Base-by-base conservation (phyloP, 53 echinoderm and acorn worm genomes). In the Glandiceps talaboti region DNA sequence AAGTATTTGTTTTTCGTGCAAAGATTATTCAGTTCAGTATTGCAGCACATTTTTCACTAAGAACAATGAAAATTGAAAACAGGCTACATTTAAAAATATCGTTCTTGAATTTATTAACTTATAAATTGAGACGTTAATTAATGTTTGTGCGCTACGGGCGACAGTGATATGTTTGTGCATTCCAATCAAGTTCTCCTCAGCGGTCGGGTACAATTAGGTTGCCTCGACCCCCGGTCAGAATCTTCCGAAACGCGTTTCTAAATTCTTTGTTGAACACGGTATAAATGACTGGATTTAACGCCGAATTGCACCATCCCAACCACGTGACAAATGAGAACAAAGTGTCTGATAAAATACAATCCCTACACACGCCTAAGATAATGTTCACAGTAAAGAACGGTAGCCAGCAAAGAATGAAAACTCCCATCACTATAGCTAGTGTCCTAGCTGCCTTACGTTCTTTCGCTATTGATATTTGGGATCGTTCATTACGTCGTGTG, bases 301-400 rank as follows among this genome's bases (percentile, higher is more conserved):
- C 91, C n/a, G 93, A 94, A 79, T 99, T 99, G 75, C 86, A 89
- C 99, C 99, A 99, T 0, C 99, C 99, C 29, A 99, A 82, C 99
- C 99, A 99, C 28, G 93, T 91, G 29, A 99, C 99, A 27, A 87
- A 81, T 29, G 94, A 88, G 73, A 89, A 92, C 79, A 88, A 82
- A 27, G 81, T 78, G 74, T 90, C 88, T 76, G 93, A 83, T 76
- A 99, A 84, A 29, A 85, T 77, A 45, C 91, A 93, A 45, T 82
- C 29, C 1, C 78, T 75, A 32, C 94, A 90, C 25, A 91, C 73
- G 29, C 93, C 94, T 27, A 93, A 91, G 33, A 94, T 85, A 74
- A 99, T 93, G 88, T 99, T 99, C 14, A 93, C 88, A 30, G 94
- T 99, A 82, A 99, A 99, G 80, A 99, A 99, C 26, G 99, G 99